Base-by-base conservation (phyloP, 2,797 vertebrate genomes). In the Morus bassanus region DNA sequence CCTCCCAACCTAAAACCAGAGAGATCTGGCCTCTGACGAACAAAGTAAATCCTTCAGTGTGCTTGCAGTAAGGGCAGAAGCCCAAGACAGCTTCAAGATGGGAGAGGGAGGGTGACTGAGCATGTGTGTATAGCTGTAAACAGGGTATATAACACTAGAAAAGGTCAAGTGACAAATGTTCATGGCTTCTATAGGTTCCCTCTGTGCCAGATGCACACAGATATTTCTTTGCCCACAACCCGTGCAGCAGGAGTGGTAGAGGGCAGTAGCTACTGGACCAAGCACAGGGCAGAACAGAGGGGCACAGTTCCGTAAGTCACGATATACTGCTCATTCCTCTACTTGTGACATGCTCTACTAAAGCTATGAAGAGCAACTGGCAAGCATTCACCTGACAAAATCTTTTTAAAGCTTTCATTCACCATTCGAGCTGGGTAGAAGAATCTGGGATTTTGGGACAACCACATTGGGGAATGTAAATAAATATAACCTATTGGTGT, bases 1-100 rank as follows among this genome's bases (percentile, higher is more conserved):
- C 46, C 93, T 80, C 88, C 92, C 87, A 96, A 76, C 43, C 59
- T 96, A 85, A 88, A 93, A 39, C 54, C 81, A 80, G 25, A 92
- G 54, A 76, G 39, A 89, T 65, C 31, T 28, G 33, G 54, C 69
- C 87, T 69, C 69, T 65, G 46, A 81, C 48, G 73, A 78, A 63
- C 41, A 25, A 59, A 88, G 57, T 17, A 74, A 41, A 54, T 25
- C 75, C 61, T 87, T 64, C 45, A 33, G 31, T 2, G 3, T 31
- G 82, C 69, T 48, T 25, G 18, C 46, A 89, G 50, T 24, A 64
- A 76, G 59, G 73, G 73, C 56, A 91, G 92, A 88, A 93, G 80
- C 88, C 83, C 43, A 24, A 33, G 18, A 64, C 13, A 81, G 72
- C 24, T 81, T 89, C 63, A 70, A 23, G 50, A 64, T 1, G 19